A percentile compares a stretch with the other conserved stretches of the same genome.
Evolutionary conservation across 1,140 invertebrate genomes (phyloP).

Genomic region (Hylaeus volcanicus): DNA sequence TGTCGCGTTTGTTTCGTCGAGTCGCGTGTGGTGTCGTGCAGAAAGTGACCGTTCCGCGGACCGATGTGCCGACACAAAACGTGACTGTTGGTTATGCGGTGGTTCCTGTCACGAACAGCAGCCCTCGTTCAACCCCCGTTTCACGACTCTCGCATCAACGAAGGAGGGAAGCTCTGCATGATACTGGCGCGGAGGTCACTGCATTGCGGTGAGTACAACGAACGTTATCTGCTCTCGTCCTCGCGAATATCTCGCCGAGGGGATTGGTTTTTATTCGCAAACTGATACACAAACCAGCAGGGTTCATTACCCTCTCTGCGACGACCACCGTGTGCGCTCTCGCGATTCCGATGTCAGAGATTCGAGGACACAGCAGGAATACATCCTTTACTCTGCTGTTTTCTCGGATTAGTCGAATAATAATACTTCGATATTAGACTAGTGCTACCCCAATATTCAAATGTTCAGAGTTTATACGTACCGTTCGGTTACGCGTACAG

Average conservation of each 20-base stretch:
- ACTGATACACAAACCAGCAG: conserved; percentile 11
- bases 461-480: no score
- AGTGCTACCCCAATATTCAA: no score
- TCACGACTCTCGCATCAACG: conserved; percentile 55
- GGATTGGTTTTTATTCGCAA: background rate
- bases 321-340: conserved; percentile 5
- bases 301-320: conserved; percentile 49
- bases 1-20: conserved; percentile 13
- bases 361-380: background rate
- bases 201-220: conserved; percentile 71
- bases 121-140: conserved; percentile 68
- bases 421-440: no score
- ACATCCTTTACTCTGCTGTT: no score
- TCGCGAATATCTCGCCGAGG: background rate
- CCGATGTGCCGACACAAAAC: conserved; percentile 55
- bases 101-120: conserved; percentile 66
- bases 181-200: conserved; percentile 65
- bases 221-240: conserved; percentile 1
- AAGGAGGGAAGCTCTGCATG: conserved; percentile 64
- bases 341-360: background rate
- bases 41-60: conserved; percentile 50
- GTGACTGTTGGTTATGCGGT: conserved; percentile 68
- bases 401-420: no score
- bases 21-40: conserved; percentile 51
- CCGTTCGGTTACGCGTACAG: background rate